Conservation (phyloP, 2,797 vertebrate genomes). For the Takifugu ocellatus region DNA sequence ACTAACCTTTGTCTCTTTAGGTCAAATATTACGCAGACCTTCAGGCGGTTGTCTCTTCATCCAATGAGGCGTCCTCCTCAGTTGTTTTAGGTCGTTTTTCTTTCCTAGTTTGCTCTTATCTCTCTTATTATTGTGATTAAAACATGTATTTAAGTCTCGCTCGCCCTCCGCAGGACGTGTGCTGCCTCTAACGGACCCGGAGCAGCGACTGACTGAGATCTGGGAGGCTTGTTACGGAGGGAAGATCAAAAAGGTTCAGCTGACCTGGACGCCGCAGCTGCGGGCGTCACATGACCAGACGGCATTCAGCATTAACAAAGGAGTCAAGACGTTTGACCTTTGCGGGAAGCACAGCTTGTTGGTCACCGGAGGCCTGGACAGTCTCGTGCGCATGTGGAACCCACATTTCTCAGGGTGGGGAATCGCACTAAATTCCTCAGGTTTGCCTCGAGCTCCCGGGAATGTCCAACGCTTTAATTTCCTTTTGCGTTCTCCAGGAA, state of each 20-base stretch:
- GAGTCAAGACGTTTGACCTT: slow-evolving; percentile 74
- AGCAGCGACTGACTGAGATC: slow-evolving; percentile 71
- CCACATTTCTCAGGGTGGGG: slow-evolving; percentile 69
- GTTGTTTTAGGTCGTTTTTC: slow-evolving; percentile 69
- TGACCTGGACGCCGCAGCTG: slow-evolving; percentile 53
- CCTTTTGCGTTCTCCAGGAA: slow-evolving; percentile 59
- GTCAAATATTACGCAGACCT: slow-evolving; percentile 76
- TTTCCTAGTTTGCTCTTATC: not conserved
- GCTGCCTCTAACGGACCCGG: slow-evolving; percentile 59
- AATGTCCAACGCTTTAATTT: not conserved
- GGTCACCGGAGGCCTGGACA: slow-evolving; percentile 76
- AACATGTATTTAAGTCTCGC: slow-evolving; percentile 15
- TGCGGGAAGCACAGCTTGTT: slow-evolving; percentile 69
- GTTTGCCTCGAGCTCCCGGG: not conserved
- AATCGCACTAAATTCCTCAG: not conserved
- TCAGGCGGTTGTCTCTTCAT: slow-evolving; percentile 75
- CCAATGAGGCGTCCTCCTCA: slow-evolving; percentile 70
- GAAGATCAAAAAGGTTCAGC: slow-evolving; percentile 57
- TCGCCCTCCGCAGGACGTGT: slow-evolving; percentile 59
- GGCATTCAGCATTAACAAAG: slow-evolving; percentile 66
- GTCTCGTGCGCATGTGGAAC: slow-evolving; percentile 77
- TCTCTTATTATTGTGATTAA: not conserved
- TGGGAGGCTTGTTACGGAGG: slow-evolving; percentile 58
- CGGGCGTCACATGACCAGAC: slow-evolving; percentile 65
- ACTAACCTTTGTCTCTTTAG: slow-evolving; percentile 54